Evolutionary conservation across 2,113 vertebrate species (phyloP), one percentile per base, ranked within the genome.

Genomic region (Oceanites oceanicus): DNA sequence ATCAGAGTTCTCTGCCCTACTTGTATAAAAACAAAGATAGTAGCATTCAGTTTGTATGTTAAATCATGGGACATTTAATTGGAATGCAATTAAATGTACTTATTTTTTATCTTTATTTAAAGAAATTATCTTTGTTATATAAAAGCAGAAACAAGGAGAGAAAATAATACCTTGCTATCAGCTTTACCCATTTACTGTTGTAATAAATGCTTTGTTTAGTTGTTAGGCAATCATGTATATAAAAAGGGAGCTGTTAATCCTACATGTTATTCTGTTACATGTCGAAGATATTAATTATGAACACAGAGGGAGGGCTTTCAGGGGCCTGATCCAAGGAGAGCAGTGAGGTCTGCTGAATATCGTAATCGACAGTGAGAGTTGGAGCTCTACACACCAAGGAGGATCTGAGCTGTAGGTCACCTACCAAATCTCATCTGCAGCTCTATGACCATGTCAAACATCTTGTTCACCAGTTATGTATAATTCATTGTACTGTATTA

Each of bases 401-500:
- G 34, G 40, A 92, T 89, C 38, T 67, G 83, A 92, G 44, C 56
- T 52, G 72, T 71, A 91, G 90, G 88, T 96, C 88, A 97, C 94
- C 80, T 82, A 92, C 20, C 34, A 76, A 74, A 92, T 91, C 62
- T 95, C 91, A 86, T 92, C 89, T 86, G 66, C 66, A 76, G 74
- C 45, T 80, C 89, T 94, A 75, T 85, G 92, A 90, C 73, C 71
- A 94, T 79, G 91, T 94, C 86, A 94, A 85, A 96, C 91, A 83
- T 86, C 79, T 92, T 88, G 95, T 93, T 94, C 92, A 85, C 62
- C 0, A 1, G 53, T 70, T 88, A 94, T 96, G 68, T 88, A 95
- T 92, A 94, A 95, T 90, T 96, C 83, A 88, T 90, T 83, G 56
- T 61, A 84, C 55, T 63, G 34, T 93, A 87, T 95, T 95, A 95